phyloP scores from a whole-genome alignment of 2,797 vertebrate genomes.

The Microctenopoma stevenorrisi region DNA sequence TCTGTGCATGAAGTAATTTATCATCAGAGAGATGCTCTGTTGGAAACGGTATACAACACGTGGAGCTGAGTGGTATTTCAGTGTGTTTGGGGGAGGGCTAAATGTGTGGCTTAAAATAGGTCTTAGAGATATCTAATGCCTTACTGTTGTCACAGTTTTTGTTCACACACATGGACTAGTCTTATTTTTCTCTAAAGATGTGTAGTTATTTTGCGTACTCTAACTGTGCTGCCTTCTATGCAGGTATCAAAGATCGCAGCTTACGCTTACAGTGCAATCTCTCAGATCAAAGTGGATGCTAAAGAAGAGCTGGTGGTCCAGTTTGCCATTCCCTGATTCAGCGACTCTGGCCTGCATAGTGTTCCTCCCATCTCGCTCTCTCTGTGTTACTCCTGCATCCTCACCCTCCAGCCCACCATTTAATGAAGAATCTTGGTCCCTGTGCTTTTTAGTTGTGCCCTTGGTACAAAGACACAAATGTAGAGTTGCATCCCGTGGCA shows the following conservation, averaged over 20 bases:
- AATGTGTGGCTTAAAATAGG: constrained; percentile 31
- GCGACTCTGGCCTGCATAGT: constrained; percentile 35
- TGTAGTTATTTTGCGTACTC: constrained; percentile 7
- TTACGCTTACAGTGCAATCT: constrained; percentile 96
- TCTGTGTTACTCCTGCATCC: constrained; percentile 64
- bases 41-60: not conserved
- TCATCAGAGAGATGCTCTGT: not conserved
- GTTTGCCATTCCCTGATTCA: constrained; percentile 94
- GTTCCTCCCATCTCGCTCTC: constrained; percentile 59
- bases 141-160: constrained; percentile 2
- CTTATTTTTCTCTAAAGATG: not conserved
- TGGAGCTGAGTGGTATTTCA: constrained; percentile 21
- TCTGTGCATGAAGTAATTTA: constrained; percentile 13
- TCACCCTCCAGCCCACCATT: constrained; percentile 56
- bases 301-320: constrained; percentile 98
- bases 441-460: constrained; percentile 60
- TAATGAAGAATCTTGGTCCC: constrained; percentile 63
- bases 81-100: not conserved
- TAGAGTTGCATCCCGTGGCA: constrained; percentile 36
- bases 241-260: constrained; percentile 97
- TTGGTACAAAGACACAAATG: constrained; percentile 54
- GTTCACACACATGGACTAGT: not conserved
- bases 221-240: constrained; percentile 28
- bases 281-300: constrained; percentile 96
- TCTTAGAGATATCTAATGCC: not conserved